Conservation (phyloP, 2,888 invertebrate species). For the Alsophila aescularia region DNA sequence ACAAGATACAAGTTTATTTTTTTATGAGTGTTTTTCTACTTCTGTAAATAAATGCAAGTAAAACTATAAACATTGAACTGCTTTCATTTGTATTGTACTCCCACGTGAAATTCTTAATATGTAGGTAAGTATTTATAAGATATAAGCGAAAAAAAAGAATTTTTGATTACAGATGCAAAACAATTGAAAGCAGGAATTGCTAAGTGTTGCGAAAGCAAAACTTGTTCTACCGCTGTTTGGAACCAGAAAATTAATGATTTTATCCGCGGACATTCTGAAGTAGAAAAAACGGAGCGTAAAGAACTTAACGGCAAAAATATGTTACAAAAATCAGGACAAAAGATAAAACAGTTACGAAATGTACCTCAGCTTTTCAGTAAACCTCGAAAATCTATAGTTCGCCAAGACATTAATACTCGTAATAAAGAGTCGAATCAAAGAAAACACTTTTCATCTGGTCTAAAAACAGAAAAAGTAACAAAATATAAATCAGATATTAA, state of each 20-base stretch:
- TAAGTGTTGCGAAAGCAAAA: conserved; percentile 38
- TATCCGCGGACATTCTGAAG: conserved; percentile 3
- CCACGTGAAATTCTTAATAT: conserved; percentile 51
- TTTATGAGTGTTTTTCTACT: neutral
- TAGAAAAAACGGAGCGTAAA: conserved; percentile 20
- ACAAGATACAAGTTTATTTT: too few relatives aligned
- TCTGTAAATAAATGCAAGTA: neutral
- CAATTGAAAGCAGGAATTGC: conserved; percentile 46
- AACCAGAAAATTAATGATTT: conserved; percentile 16
- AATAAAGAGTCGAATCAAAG: neutral
- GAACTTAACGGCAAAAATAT: neutral
- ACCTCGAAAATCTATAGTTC: neutral
- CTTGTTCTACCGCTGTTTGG: conserved; percentile 20
- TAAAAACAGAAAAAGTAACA: conserved; percentile 21
- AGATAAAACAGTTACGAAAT: neutral
- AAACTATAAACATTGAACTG: conserved; percentile 17
- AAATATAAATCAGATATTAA: conserved; percentile 20
- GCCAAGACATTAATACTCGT: neutral
- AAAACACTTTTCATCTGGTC: neutral
- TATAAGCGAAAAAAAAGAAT: neutral
- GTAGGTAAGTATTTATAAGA: neutral
- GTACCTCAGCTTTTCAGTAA: neutral
- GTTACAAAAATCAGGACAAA: neutral
- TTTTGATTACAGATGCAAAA: conserved; percentile 56
- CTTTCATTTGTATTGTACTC: conserved; percentile 68